Evolutionary conservation across 2,888 invertebrate genomes (phyloP).

Genomic region (Pseudococcus jackbeardsleyi): DNA sequence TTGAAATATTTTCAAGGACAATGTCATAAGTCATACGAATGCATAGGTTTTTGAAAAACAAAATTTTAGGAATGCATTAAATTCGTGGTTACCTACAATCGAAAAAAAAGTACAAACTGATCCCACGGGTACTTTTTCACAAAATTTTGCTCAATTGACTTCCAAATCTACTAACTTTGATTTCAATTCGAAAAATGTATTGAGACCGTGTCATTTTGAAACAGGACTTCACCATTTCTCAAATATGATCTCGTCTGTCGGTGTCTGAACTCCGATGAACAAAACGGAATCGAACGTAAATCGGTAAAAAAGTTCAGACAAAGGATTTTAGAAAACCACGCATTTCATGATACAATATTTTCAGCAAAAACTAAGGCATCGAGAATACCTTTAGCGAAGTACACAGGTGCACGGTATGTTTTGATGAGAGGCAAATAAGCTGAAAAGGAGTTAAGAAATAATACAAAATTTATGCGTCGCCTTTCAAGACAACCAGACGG

Average conservation of each 20-base stretch:
- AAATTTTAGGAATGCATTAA: too few relatives aligned
- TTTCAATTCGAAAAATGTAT: not conserved
- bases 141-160: too few relatives aligned
- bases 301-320: not conserved
- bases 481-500: not conserved
- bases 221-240: not conserved
- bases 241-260: not conserved
- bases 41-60: too few relatives aligned
- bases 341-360: not conserved
- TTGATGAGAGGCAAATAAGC: slow-evolving; percentile 18
- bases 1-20: too few relatives aligned
- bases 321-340: not conserved
- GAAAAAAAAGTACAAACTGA: too few relatives aligned
- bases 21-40: too few relatives aligned
- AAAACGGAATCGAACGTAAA: not conserved
- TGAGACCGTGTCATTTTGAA: not conserved
- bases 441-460: not conserved
- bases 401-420: not conserved
- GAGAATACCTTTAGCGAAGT: not conserved
- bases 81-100: too few relatives aligned
- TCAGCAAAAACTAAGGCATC: not conserved
- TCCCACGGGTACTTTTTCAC: too few relatives aligned
- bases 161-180: not conserved
- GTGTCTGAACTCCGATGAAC: not conserved
- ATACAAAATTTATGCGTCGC: not conserved